These are phyloP conservation scores for Panagrolaimus sp. DNA, from an alignment of 1,140 invertebrate genomes.

Conservation along the genomic window DNA sequence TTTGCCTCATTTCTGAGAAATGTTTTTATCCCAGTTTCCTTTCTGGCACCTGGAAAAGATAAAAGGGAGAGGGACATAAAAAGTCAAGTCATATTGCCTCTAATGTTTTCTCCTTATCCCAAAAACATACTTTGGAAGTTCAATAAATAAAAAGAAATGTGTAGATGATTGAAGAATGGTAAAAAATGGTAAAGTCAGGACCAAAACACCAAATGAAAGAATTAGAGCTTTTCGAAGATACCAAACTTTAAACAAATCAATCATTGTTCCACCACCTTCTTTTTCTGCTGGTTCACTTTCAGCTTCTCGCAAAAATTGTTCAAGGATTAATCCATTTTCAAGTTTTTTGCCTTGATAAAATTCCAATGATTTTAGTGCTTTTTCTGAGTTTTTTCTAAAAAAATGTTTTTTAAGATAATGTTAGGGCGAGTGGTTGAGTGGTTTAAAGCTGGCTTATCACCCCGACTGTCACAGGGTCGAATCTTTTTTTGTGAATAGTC, in stretches of 20 bases:
- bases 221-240: slow-evolving; percentile 49
- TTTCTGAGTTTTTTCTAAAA: background rate
- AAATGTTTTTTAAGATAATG: background rate
- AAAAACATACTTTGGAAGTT: slow-evolving; percentile 36
- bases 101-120: too few species aligned
- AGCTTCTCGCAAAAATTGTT: slow-evolving; percentile 25
- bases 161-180: slow-evolving; percentile 54
- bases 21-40: too few species aligned
- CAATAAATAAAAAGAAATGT: slow-evolving; percentile 38
- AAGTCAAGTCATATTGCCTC: too few species aligned
- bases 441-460: slow-evolving; percentile 40
- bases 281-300: slow-evolving; percentile 17
- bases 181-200: slow-evolving; percentile 51
- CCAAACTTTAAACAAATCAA: slow-evolving; percentile 1
- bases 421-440: too few species aligned
- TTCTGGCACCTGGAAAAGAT: too few species aligned
- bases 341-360: slow-evolving; percentile 47
- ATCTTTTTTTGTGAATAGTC: too few species aligned
- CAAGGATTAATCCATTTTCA: slow-evolving; percentile 32
- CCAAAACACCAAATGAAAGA: slow-evolving; percentile 40
- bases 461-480: too few species aligned
- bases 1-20: too few species aligned
- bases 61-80: too few species aligned
- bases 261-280: slow-evolving; percentile 14
- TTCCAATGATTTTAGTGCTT: slow-evolving; percentile 15